A percentile compares a stretch with the other conserved stretches of the same genome.
Conservation (phyloP, 2,797 vertebrate genomes). For the Pelobates cultripes region DNA sequence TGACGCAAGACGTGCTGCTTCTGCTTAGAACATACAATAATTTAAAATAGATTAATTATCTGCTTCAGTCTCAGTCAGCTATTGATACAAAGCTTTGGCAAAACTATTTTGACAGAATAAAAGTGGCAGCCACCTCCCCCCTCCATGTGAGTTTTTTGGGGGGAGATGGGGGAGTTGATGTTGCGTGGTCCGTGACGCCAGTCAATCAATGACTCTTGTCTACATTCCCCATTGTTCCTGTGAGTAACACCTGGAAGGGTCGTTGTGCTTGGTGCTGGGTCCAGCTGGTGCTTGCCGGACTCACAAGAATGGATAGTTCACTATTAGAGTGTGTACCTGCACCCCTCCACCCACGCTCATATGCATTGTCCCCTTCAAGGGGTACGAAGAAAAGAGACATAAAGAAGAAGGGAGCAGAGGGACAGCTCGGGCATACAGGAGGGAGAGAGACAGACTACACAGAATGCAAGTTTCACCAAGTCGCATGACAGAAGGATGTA, state of each 20-base stretch:
- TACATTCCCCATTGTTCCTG: neutral
- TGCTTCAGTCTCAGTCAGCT: slow-evolving; percentile 57
- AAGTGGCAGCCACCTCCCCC: neutral
- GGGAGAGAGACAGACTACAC: slow-evolving; percentile 11
- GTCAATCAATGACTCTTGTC: slow-evolving; percentile 3
- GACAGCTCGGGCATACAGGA: neutral
- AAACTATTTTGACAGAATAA: slow-evolving; percentile 72
- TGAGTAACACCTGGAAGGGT: neutral
- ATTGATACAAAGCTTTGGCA: slow-evolving; percentile 75
- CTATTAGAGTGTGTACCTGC: slow-evolving; percentile 1
- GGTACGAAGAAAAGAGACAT: slow-evolving; percentile 21
- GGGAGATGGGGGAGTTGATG: neutral
- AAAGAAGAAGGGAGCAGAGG: neutral
- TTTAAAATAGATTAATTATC: slow-evolving; percentile 51
- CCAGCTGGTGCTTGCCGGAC: neutral
- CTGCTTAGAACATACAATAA: slow-evolving; percentile 42
- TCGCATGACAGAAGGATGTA: slow-evolving; percentile 28
- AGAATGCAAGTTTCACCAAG: slow-evolving; percentile 18
- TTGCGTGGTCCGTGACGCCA: neutral
- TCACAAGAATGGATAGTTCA: slow-evolving; percentile 1
- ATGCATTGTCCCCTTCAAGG: slow-evolving; percentile 20
- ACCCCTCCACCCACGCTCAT: slow-evolving; percentile 39
- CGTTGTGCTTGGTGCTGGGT: slow-evolving; percentile 42
- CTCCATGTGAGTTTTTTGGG: neutral
- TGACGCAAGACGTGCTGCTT: slow-evolving; percentile 11